Base-by-base conservation (phyloP, 2,797 vertebrate genomes). In the Euthynnus affinis region DNA sequence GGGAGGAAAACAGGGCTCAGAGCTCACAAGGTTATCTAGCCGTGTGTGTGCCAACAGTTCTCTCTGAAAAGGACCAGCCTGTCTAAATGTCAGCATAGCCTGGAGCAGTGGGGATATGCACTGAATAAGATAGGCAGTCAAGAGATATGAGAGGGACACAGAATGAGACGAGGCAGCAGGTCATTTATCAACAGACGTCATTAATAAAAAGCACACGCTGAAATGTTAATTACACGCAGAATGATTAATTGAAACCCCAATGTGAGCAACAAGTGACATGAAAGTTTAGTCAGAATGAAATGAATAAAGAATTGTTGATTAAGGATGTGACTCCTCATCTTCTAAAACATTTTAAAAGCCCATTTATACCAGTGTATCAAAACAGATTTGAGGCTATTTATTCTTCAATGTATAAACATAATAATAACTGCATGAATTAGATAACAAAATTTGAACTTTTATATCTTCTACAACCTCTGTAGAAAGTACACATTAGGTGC, bases 81-180 rank as follows among this genome's bases (percentile, higher is more conserved):
- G 81, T 87, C 81, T 78, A 82, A 89, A 91, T 91, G 85, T 88
- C 89, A 87, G 78, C 86, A 37, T 67, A 71, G 78, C 78, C 72
- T 34, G 52, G 56, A 76, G 81, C 74, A 59, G 71, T 4, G 34
- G 52, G 76, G 84, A 83, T 77, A 76, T 82, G 68, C 44, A 32
- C 29, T 48, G 85, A 89, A 88, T 87, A 68, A 77, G 76, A 85
- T 86, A 88, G 77, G 67, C 66, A 81, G 62, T 13, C 20, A 42
- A 48, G 62, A 86, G 80, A 91, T 83, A 82, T 23, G 73, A 85
- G 73, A 80, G 57, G 60, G 60, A 71, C 80, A 34, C 57, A 52
- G 53, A 63, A 49, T 46, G 80, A 82, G 72, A 60, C 52, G 6
- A 58, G 23, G 32, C 68, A 74, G 59, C 32, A 1, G 48, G 68